Percentiles rank a stretch among this genome's conserved stretches.
Conservation (phyloP, 2,113 vertebrate genomes). For the Anoplopoma fimbria region DNA sequence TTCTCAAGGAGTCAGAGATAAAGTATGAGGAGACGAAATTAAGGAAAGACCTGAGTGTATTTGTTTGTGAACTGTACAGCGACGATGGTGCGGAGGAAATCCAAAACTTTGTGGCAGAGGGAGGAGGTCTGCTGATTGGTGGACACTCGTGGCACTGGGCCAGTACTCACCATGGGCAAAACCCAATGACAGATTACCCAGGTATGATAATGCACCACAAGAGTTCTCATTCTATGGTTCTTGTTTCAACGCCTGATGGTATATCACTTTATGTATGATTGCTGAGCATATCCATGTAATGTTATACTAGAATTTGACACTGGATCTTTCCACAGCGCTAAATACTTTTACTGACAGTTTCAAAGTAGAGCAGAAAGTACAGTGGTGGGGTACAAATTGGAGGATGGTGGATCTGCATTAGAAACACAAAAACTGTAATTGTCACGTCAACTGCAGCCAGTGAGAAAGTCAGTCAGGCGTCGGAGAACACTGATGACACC, state of each 20-base stretch:
- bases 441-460: too few relatives aligned
- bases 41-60: slow-evolving; percentile 53
- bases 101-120: slow-evolving; percentile 85
- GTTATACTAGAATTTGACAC: neutral
- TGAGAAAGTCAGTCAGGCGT: too few relatives aligned
- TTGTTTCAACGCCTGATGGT: too few relatives aligned
- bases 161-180: slow-evolving; percentile 63
- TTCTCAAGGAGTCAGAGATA: slow-evolving; percentile 21
- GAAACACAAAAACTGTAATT: too few relatives aligned
- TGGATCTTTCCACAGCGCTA: neutral
- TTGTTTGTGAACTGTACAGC: slow-evolving; percentile 56
- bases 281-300: neutral
- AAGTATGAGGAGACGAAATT: slow-evolving; percentile 27
- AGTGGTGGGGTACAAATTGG: too few relatives aligned
- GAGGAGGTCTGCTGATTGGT: slow-evolving; percentile 86
- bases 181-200: slow-evolving; percentile 79
- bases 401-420: too few relatives aligned
- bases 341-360: neutral
- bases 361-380: too few relatives aligned
- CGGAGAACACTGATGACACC: too few relatives aligned
- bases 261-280: too few relatives aligned
- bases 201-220: slow-evolving; percentile 55
- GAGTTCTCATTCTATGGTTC: too few relatives aligned
- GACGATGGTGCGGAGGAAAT: slow-evolving; percentile 64
- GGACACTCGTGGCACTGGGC: slow-evolving; percentile 89